Conservation (phyloP, 2,888 invertebrate species). For the Pristionchus fissidentatus region DNA sequence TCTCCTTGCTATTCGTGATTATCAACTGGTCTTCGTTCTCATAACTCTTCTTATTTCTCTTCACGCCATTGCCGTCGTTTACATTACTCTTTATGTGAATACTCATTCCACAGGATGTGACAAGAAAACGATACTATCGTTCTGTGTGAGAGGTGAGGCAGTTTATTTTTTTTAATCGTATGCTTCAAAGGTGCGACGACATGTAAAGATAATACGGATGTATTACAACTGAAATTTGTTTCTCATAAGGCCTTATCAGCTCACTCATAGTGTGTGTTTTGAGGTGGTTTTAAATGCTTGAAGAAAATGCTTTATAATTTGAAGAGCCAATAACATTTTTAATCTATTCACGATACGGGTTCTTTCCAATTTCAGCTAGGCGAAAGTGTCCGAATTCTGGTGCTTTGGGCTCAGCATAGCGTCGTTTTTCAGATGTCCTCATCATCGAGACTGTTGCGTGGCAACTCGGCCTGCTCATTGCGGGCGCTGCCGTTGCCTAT, state of each 20-base stretch:
- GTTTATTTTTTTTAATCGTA: too few species aligned
- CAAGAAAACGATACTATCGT: slow-evolving; percentile 1
- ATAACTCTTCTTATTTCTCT: slow-evolving; percentile 58
- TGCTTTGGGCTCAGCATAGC: not conserved
- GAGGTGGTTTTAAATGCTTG: too few species aligned
- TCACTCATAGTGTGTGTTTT: too few species aligned
- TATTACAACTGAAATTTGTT: too few species aligned
- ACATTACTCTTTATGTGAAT: not conserved
- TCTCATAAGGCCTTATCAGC: too few species aligned
- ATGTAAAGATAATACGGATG: too few species aligned
- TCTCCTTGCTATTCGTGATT: slow-evolving; percentile 56
- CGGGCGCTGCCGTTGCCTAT: slow-evolving; percentile 58
- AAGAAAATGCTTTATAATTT: too few species aligned
- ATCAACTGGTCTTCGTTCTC: slow-evolving; percentile 54
- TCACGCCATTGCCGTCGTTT: slow-evolving; percentile 51
- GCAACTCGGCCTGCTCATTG: slow-evolving; percentile 56
- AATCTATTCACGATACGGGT: too few species aligned
- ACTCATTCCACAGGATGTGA: not conserved
- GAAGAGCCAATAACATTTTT: too few species aligned
- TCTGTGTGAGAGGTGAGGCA: slow-evolving; percentile 33
- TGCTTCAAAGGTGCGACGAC: too few species aligned
- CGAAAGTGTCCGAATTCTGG: not conserved
- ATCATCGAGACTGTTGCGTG: slow-evolving; percentile 58
- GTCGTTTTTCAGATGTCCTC: slow-evolving; percentile 53
- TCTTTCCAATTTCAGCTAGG: too few species aligned